phyloP scores from a whole-genome alignment of 2,797 vertebrate genomes.

The Danio tinwini region DNA sequence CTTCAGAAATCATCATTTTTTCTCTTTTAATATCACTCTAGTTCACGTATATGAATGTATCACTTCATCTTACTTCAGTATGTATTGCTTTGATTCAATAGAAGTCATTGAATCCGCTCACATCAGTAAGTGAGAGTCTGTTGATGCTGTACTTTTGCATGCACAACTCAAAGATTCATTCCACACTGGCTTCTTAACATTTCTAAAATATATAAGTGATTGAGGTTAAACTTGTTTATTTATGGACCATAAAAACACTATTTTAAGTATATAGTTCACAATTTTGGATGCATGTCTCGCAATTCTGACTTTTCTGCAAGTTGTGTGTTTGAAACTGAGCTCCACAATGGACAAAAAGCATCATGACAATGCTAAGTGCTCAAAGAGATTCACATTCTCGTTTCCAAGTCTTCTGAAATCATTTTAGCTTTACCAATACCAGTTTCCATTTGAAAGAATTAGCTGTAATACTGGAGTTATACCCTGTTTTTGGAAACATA shows the following conservation, averaged over 20 bases:
- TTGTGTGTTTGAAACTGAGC: too few species aligned
- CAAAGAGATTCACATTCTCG: not conserved
- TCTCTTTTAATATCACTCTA: not conserved
- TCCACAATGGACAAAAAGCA: not conserved
- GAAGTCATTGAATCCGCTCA: constrained; percentile 8
- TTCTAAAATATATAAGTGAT: constrained; percentile 4
- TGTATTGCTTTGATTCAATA: not conserved
- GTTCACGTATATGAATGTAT: not conserved
- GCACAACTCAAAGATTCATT: not conserved
- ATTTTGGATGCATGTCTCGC: too few species aligned
- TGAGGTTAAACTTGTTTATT: not conserved
- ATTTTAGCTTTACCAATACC: not conserved
- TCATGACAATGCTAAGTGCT: not conserved
- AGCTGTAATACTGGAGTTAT: not conserved
- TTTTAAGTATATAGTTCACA: too few species aligned
- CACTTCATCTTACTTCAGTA: not conserved
- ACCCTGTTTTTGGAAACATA: not conserved
- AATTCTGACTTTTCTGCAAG: too few species aligned
- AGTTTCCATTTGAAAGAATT: not conserved
- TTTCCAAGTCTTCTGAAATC: not conserved
- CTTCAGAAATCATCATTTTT: not conserved
- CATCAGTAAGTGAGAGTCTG: not conserved
- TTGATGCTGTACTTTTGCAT: not conserved
- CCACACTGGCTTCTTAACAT: not conserved
- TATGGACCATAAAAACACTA: not conserved